These are phyloP conservation scores for silkworm (Bombyx mori) DNA, from an alignment of 1,140 invertebrate genomes.

Conservation along the genomic window DNA sequence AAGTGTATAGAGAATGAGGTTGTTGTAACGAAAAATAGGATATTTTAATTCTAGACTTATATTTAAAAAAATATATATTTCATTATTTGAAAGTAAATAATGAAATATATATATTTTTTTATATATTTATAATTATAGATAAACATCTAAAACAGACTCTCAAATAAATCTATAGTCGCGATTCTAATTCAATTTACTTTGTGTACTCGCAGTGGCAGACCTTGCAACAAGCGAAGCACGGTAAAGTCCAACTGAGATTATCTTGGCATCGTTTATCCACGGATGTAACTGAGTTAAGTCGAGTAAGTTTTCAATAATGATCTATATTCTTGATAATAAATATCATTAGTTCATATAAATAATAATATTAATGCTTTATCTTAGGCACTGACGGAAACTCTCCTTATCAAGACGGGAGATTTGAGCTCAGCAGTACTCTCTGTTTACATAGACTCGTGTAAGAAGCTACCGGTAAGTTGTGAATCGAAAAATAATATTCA, in stretches of 20 bases:
- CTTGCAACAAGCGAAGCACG: constrained; percentile 94
- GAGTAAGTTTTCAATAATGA: constrained; percentile 71
- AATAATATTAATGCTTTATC: neutral
- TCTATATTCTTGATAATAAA: too few species aligned
- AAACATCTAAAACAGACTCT: too few species aligned
- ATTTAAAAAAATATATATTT: too few species aligned
- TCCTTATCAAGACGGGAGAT: constrained; percentile 80
- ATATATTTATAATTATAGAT: too few species aligned
- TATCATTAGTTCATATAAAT: too few species aligned
- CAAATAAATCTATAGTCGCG: too few species aligned
- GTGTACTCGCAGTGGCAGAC: constrained; percentile 84
- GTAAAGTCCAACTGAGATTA: constrained; percentile 89
- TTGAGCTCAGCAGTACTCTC: constrained; percentile 85
- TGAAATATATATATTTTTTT: too few species aligned
- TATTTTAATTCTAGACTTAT: too few species aligned
- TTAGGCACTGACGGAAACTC: constrained; percentile 83
- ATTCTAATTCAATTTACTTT: neutral
- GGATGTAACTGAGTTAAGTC: constrained; percentile 79
- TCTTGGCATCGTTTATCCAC: constrained; percentile 88
- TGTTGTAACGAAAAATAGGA: too few species aligned
- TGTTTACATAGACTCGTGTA: constrained; percentile 91
- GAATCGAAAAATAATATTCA: neutral
- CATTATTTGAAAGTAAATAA: too few species aligned
- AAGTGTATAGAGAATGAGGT: constrained; percentile 11
- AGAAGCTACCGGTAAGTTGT: constrained; percentile 86